These are phyloP conservation scores for Drosophila buzzatii DNA, from an alignment of 2,888 invertebrate species.

Conservation along the genomic window DNA sequence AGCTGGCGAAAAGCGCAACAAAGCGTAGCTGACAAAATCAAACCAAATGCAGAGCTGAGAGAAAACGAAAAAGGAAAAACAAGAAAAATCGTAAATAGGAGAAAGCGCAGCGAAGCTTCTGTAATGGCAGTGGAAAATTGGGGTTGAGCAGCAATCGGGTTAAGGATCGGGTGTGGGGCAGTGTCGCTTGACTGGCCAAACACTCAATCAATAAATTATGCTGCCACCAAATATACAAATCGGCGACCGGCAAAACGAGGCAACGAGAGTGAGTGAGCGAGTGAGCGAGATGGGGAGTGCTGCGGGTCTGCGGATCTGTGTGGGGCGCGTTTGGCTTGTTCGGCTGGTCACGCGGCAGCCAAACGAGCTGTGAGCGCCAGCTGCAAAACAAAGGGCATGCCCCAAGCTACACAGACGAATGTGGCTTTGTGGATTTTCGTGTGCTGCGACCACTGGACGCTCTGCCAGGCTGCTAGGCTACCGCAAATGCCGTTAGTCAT, in stretches of 20 bases:
- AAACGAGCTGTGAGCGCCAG: conserved; percentile 57
- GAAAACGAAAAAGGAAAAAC: not conserved
- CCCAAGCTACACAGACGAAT: conserved; percentile 65
- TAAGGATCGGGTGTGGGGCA: not conserved
- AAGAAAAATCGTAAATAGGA: not conserved
- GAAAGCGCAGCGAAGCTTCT: conserved; percentile 43
- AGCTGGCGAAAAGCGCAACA: conserved; percentile 75
- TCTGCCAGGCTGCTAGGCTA: conserved; percentile 24
- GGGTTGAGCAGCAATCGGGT: conserved; percentile 12
- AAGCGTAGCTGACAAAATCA: conserved; percentile 78
- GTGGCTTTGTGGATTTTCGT: conserved; percentile 76
- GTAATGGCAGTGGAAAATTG: conserved; percentile 62
- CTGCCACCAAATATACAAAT: conserved; percentile 75
- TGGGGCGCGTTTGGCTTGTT: conserved; percentile 67
- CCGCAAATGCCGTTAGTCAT: conserved; percentile 74
- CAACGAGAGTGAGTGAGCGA: not conserved
- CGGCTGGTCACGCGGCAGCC: conserved; percentile 72
- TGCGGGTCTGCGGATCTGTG: conserved; percentile 4
- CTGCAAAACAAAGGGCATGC: conserved; percentile 68
- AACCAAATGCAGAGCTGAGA: conserved; percentile 46
- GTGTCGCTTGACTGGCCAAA: conserved; percentile 59
- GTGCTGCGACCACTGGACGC: conserved; percentile 52
- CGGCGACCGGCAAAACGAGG: conserved; percentile 55
- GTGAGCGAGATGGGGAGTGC: not conserved
- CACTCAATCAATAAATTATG: conserved; percentile 83